Conservation (phyloP, 1,140 invertebrate genomes). For the Holcopasites calliopsidis region DNA sequence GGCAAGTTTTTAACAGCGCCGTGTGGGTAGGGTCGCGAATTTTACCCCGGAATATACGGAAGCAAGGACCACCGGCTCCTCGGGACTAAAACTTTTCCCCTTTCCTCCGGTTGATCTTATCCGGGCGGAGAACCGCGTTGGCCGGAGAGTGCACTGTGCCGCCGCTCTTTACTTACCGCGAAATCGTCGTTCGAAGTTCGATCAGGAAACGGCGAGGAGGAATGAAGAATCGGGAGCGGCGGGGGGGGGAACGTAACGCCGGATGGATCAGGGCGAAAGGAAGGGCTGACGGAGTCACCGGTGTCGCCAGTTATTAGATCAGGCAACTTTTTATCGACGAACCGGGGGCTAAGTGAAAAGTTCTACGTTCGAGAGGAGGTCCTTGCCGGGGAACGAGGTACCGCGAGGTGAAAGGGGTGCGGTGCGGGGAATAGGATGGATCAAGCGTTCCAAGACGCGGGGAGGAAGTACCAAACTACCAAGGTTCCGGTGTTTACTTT, state of each 20-base stretch:
- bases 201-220: constrained; percentile 6
- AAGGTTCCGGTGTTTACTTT: constrained; percentile 68
- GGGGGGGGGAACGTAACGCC: neutral
- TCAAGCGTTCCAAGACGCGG: constrained; percentile 24
- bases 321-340: constrained; percentile 71
- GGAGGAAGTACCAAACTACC: constrained; percentile 35
- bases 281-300: constrained; percentile 41
- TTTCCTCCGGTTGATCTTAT: neutral
- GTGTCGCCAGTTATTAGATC: constrained; percentile 72
- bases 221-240: neutral
- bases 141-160: neutral
- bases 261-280: neutral
- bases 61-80: no score
- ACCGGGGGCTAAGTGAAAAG: constrained; percentile 73
- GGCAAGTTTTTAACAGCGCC: constrained; percentile 5
- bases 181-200: constrained; percentile 53
- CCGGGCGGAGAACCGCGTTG: neutral
- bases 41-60: neutral
- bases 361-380: constrained; percentile 60
- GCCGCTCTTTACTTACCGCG: constrained; percentile 15
- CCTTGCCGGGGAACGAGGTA: neutral
- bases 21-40: neutral
- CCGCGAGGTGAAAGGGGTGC: neutral
- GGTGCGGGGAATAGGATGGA: constrained; percentile 9
- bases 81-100: constrained; percentile 1